Evolutionary conservation across 2,113 vertebrate species (phyloP).

Genomic region (Paramisgurnus dabryanus): DNA sequence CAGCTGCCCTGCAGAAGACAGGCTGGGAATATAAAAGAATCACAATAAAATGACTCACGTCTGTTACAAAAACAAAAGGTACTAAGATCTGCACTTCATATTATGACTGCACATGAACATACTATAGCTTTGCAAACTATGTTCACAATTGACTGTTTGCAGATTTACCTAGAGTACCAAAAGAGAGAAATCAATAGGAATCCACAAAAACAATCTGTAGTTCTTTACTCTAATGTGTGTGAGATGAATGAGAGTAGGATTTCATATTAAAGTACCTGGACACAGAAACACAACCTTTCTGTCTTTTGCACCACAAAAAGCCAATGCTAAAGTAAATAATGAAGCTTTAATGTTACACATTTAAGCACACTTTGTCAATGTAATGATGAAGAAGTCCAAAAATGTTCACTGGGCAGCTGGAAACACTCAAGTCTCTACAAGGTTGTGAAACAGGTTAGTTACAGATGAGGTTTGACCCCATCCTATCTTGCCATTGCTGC

Average conservation of each 20-base stretch:
- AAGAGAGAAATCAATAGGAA: neutral
- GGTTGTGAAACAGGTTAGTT: constrained; percentile 19
- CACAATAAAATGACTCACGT: constrained; percentile 42
- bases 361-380: neutral
- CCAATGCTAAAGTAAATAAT: neutral
- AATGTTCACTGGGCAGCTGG: neutral
- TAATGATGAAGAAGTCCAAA: neutral
- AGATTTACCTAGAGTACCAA: too few species aligned
- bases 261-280: neutral
- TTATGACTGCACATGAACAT: neutral
- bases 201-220: neutral
- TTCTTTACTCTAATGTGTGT: neutral
- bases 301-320: neutral
- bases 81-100: constrained; percentile 13
- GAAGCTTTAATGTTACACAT: neutral
- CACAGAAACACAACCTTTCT: neutral
- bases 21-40: constrained; percentile 43
- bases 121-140: neutral
- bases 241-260: neutral
- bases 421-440: neutral
- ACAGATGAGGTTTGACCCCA: constrained; percentile 16
- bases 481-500: constrained; percentile 7
- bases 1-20: constrained; percentile 41
- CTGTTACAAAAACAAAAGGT: constrained; percentile 26
- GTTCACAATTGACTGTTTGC: too few species aligned